These are phyloP conservation scores for Chaetura pelagica DNA, from an alignment of 2,113 vertebrate species.

Conservation along the genomic window DNA sequence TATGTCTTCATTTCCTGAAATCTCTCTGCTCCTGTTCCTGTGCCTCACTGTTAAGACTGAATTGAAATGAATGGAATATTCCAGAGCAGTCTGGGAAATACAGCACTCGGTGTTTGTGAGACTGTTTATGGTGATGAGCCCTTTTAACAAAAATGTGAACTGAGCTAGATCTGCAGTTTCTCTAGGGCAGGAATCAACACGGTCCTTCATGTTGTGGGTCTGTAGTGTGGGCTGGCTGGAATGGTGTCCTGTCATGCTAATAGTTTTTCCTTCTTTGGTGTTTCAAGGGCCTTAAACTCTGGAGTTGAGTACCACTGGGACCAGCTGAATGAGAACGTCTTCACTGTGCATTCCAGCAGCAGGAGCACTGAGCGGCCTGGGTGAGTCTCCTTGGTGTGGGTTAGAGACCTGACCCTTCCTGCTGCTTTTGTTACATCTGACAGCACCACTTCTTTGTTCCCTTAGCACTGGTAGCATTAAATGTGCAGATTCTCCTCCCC, in stretches of 20 bases:
- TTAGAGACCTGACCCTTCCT: background rate
- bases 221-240: background rate
- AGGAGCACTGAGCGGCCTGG: conserved; percentile 89
- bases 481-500: background rate
- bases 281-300: conserved; percentile 89
- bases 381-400: conserved; percentile 75
- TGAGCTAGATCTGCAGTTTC: background rate
- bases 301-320: conserved; percentile 92
- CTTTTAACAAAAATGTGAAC: background rate
- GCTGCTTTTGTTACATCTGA: background rate
- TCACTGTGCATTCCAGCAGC: conserved; percentile 88
- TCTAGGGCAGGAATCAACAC: background rate
- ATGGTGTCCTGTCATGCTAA: background rate
- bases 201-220: background rate
- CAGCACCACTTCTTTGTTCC: background rate
- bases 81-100: background rate
- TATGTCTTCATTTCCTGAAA: conserved; percentile 25
- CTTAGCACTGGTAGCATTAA: background rate
- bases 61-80: background rate
- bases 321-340: conserved; percentile 89
- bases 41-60: background rate
- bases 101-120: background rate
- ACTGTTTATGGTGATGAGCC: background rate
- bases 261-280: conserved; percentile 29
- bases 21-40: background rate